These are phyloP conservation scores for Balaenoptera acutorostrata DNA, from an alignment of 2,113 vertebrate genomes.

Conservation along the genomic window DNA sequence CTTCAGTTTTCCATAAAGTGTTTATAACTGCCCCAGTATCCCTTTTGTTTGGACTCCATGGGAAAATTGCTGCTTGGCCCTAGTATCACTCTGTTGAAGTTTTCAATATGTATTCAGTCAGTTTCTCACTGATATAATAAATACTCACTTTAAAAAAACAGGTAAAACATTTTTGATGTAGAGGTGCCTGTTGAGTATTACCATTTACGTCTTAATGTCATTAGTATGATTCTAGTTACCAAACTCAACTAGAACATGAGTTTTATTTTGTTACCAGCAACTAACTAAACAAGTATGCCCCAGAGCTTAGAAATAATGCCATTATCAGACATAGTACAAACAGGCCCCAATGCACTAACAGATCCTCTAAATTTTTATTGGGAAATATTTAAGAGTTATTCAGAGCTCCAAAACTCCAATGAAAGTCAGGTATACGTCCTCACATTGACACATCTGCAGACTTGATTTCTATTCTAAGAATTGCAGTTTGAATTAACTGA, in stretches of 20 bases:
- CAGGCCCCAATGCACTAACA: not conserved
- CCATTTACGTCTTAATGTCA: not conserved
- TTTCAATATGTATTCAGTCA: not conserved
- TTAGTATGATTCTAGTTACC: not conserved
- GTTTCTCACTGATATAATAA: not conserved
- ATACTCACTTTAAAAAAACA: conserved; percentile 33
- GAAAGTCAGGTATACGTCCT: not conserved
- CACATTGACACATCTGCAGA: not conserved
- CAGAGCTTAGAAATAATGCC: not conserved
- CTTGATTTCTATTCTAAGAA: conserved; percentile 54
- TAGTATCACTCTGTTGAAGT: not conserved
- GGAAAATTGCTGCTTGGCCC: not conserved
- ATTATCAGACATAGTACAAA: not conserved
- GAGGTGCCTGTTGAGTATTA: not conserved
- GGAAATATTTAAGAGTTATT: not conserved
- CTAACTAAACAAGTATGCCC: not conserved
- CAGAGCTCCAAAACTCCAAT: not conserved
- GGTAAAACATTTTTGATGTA: not conserved
- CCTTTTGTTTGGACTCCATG: not conserved
- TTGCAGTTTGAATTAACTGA: conserved; percentile 51
- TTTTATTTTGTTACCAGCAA: conserved; percentile 31
- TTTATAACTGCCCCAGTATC: not conserved
- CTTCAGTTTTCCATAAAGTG: not conserved
- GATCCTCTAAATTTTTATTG: conserved; percentile 17
- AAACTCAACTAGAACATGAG: not conserved